Percentiles rank a stretch among this genome's conserved stretches.
These are phyloP conservation scores for Zaprionus capensis DNA, from an alignment of 1,140 invertebrate species.

Conservation along the genomic window DNA sequence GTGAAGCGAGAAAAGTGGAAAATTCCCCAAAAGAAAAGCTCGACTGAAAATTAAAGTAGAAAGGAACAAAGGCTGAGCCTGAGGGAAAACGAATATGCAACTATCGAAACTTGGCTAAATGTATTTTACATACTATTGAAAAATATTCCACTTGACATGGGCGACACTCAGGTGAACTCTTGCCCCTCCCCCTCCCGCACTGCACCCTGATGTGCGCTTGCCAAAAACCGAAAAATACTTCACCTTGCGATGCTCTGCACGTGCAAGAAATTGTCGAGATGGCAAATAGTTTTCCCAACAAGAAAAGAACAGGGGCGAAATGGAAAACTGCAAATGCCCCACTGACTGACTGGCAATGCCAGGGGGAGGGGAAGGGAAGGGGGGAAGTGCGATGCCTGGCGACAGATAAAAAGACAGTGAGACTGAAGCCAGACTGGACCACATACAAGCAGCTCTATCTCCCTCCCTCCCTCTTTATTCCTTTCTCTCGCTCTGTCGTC, in stretches of 20 bases:
- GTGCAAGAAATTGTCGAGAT: constrained; percentile 81
- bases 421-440: background rate
- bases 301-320: constrained; percentile 53
- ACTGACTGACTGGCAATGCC: constrained; percentile 55
- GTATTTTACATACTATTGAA: constrained; percentile 62
- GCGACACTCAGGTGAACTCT: background rate
- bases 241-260: constrained; percentile 71
- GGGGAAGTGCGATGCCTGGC: constrained; percentile 23
- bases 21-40: background rate
- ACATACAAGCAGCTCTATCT: constrained; percentile 2
- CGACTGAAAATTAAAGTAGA: background rate
- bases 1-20: constrained; percentile 2
- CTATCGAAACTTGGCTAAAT: constrained; percentile 4
- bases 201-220: background rate
- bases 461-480: background rate
- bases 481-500: background rate
- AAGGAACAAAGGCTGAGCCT: background rate
- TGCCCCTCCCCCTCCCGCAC: background rate
- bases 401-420: constrained; percentile 23
- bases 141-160: constrained; percentile 58
- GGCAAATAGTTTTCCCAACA: constrained; percentile 79
- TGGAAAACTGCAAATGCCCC: constrained; percentile 79
- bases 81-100: background rate
- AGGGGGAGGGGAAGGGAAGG: background rate
- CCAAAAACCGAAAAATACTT: constrained; percentile 57